phyloP scores from a whole-genome alignment of 2,888 invertebrate species.

The Tribolium freemani region DNA sequence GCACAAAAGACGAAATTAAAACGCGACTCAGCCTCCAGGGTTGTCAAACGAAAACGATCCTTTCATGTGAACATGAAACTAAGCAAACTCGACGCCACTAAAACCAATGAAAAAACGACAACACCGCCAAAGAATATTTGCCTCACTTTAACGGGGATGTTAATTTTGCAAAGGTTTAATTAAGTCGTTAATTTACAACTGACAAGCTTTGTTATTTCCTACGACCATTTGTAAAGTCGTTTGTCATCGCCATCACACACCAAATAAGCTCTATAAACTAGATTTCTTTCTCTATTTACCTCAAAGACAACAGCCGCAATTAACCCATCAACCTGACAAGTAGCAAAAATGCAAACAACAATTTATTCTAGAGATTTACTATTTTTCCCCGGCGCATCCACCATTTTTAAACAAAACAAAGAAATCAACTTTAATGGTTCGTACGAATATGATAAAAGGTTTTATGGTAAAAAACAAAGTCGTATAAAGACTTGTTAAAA shows the following conservation, averaged over 20 bases:
- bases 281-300: neutral
- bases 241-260: neutral
- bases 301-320: no score
- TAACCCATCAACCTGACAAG: no score
- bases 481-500: no score
- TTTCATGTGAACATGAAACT: slow-evolving; percentile 26
- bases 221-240: neutral
- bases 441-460: no score
- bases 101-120: slow-evolving; percentile 4
- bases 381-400: no score
- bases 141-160: neutral
- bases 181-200: neutral
- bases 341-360: no score
- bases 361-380: no score
- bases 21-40: slow-evolving; percentile 20
- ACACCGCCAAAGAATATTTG: neutral
- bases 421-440: no score
- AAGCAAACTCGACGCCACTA: slow-evolving; percentile 13
- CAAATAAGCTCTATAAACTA: neutral
- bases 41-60: slow-evolving; percentile 29
- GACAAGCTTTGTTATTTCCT: neutral
- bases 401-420: no score
- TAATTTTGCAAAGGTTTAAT: neutral
- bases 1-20: slow-evolving; percentile 39
- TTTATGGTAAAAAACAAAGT: no score